Evolutionary conservation across 2,113 vertebrate genomes (phyloP).

Genomic region (Zapus hudsonius): DNA sequence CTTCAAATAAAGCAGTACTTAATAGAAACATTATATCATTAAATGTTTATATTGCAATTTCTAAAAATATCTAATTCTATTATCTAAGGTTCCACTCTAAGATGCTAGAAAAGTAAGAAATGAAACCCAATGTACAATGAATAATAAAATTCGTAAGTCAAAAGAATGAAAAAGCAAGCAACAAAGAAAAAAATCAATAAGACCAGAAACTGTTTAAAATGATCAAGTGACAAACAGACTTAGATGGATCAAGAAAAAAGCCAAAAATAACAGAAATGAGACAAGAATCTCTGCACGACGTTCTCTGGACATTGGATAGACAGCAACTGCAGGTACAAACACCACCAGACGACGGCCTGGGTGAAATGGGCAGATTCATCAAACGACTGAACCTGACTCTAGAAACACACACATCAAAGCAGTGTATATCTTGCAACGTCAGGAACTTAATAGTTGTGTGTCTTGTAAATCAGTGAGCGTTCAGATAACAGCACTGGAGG

Average conservation of each 20-base stretch:
- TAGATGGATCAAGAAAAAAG: conserved; percentile 6
- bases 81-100: background rate
- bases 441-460: background rate
- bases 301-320: background rate
- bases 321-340: background rate
- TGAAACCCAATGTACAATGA: conserved; percentile 2
- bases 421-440: background rate
- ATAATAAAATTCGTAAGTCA: conserved; percentile 40
- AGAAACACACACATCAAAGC: background rate
- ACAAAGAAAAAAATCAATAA: conserved; percentile 37
- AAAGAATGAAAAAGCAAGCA: conserved; percentile 45
- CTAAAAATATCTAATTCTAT: background rate
- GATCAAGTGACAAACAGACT: background rate
- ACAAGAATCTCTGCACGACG: background rate
- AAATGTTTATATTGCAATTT: background rate
- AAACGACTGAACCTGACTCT: background rate
- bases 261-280: conserved; percentile 18
- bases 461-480: background rate
- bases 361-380: background rate
- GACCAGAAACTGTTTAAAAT: conserved; percentile 6
- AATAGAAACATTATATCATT: background rate
- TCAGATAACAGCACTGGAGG: background rate
- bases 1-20: background rate
- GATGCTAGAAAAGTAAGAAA: background rate
- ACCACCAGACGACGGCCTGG: background rate